Evolutionary conservation across 2,888 invertebrate species (phyloP), one percentile per base, ranked within the genome.

Genomic region (Campoplex nolae): DNA sequence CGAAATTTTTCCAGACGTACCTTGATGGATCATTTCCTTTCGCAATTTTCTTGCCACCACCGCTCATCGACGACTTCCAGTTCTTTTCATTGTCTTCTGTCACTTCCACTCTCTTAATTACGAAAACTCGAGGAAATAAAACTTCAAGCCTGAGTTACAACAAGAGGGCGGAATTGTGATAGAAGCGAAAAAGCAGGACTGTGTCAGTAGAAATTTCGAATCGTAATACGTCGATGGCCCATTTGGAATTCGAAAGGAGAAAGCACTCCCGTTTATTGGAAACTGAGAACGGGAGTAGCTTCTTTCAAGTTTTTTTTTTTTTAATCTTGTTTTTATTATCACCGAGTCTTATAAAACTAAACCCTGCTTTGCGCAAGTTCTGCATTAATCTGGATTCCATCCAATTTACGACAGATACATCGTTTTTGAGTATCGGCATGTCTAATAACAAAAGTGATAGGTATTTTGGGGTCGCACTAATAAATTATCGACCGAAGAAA

Each of bases 151-250:
- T n/a, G 16, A 16, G 16, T 32, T 65, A 48, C 35, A 11, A 35
- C 28, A 56, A 56, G 28, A 13, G 8, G 51, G 54, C 4, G 11
- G 0, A 35, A 65, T 38, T 6, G 38, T 18, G 48, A 32, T 9
- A 23, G 38, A 54, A 62, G 75, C 45, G 13, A n/a, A 51, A 38
- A 11, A 65, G 6, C 38, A 35, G 73, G 51, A 73, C 65, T 75
- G 74, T 82, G 81, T 81, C 74, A 81, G 73, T 74, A 51, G 54
- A 62, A 71, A 71, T 71, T 65, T 81, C 38, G 80, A 42, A 32
- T 81, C 56, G 68, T 82, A 68, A 68, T 56, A 54, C 45, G n/a
- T 56, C 75, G 68, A 81, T 74, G 65, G 65, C 28, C 67, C 81
- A 81, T 74, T 81, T 81, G 28, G 42, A 38, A 51, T 81, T 32